These are phyloP conservation scores for Latheticus oryzae DNA, from an alignment of 2,888 invertebrate species.

Conservation along the genomic window DNA sequence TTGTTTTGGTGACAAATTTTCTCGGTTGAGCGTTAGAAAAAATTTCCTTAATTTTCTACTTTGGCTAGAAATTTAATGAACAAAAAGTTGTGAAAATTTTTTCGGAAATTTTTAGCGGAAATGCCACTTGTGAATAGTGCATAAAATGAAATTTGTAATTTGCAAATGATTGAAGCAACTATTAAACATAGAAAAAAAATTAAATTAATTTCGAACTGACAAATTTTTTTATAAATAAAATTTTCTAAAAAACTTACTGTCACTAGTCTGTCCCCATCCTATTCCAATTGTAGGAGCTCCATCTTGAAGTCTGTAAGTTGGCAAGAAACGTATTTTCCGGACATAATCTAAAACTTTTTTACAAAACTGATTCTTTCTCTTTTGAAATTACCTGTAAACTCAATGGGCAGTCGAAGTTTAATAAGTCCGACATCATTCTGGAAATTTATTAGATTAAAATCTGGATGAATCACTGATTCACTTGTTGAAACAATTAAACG, in stretches of 20 bases:
- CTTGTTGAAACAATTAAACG: neutral
- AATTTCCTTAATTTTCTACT: too few species aligned
- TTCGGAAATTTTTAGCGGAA: too few species aligned
- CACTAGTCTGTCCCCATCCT: slow-evolving; percentile 20
- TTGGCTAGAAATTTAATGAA: too few species aligned
- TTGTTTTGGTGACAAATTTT: too few species aligned
- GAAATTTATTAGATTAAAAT: slow-evolving; percentile 9
- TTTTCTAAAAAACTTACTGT: slow-evolving; percentile 9
- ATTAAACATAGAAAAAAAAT: too few species aligned
- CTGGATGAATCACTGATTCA: slow-evolving; percentile 5
- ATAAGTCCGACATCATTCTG: slow-evolving; percentile 20
- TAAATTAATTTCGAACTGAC: too few species aligned
- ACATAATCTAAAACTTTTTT: slow-evolving; percentile 11
- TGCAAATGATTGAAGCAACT: too few species aligned
- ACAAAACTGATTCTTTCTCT: neutral
- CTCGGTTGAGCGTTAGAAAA: too few species aligned
- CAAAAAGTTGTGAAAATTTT: too few species aligned
- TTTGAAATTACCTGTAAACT: slow-evolving; percentile 6
- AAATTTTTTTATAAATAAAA: too few species aligned
- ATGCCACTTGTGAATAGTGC: too few species aligned
- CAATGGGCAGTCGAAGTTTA: slow-evolving; percentile 6
- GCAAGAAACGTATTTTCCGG: slow-evolving; percentile 4
- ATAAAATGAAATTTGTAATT: too few species aligned
- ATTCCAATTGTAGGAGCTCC: slow-evolving; percentile 1
- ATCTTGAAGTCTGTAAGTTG: slow-evolving; percentile 7